Percentiles rank a stretch among this genome's conserved stretches.
phyloP scores from a whole-genome alignment of 1,140 invertebrate genomes.

The Antheraea pernyi region DNA sequence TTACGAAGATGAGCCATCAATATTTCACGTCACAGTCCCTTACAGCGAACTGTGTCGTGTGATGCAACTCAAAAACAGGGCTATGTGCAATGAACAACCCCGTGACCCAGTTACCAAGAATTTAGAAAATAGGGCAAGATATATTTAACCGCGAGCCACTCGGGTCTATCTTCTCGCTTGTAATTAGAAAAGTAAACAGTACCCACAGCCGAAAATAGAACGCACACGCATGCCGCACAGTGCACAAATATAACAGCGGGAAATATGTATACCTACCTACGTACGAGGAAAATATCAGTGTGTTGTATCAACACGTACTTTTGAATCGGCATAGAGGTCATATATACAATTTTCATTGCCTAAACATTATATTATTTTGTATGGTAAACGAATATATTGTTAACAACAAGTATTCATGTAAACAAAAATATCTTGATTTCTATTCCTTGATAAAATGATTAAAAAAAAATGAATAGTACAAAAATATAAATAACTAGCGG shows the following conservation, averaged over 20 bases:
- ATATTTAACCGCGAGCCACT: conserved; percentile 54
- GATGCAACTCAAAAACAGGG: conserved; percentile 7
- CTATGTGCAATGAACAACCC: conserved; percentile 35
- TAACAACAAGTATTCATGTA: too few relatives aligned
- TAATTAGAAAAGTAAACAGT: conserved; percentile 64
- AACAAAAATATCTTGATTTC: too few relatives aligned
- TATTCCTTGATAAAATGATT: too few relatives aligned
- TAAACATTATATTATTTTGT: neutral
- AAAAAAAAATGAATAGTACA: too few relatives aligned
- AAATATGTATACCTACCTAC: neutral
- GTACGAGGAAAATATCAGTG: neutral
- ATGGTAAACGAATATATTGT: neutral
- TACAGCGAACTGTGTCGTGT: neutral
- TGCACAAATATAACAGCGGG: conserved; percentile 3
- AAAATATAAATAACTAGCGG: too few relatives aligned
- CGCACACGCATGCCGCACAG: conserved; percentile 17
- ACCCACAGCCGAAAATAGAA: conserved; percentile 40
- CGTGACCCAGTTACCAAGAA: conserved; percentile 57
- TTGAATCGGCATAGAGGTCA: neutral
- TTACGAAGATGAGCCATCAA: neutral
- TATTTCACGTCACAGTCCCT: neutral
- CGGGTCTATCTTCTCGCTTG: conserved; percentile 52
- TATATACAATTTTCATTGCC: neutral
- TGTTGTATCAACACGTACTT: neutral
- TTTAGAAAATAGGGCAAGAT: conserved; percentile 60